Conservation (phyloP, 2,888 invertebrate species). For the Trichogramma dendrolimi region DNA sequence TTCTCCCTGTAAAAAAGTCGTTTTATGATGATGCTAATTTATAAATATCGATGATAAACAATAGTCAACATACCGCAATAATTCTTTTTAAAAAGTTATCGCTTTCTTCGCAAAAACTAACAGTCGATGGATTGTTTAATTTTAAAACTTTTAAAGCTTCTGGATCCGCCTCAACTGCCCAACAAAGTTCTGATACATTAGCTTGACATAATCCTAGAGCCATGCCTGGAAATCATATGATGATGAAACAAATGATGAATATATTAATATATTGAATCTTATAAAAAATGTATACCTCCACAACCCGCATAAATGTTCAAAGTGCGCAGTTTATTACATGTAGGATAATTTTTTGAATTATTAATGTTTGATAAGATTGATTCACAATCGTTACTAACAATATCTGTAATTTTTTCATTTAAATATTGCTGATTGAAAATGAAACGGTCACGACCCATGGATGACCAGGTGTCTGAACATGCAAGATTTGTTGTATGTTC, state of each 20-base stretch:
- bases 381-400: not conserved
- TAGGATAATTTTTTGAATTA: slow-evolving; percentile 44
- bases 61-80: slow-evolving; percentile 55
- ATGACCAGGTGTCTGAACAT: slow-evolving; percentile 55
- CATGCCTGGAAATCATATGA: slow-evolving; percentile 54
- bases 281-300: slow-evolving; percentile 57
- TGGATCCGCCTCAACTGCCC: slow-evolving; percentile 78
- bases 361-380: slow-evolving; percentile 50
- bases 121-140: slow-evolving; percentile 68
- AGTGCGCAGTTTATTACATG: slow-evolving; percentile 58
- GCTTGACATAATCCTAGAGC: slow-evolving; percentile 70
- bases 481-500: slow-evolving; percentile 61
- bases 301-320: slow-evolving; percentile 84
- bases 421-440: slow-evolving; percentile 68
- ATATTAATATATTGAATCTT: not conserved
- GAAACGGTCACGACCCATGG: slow-evolving; percentile 64
- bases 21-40: not conserved
- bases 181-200: slow-evolving; percentile 65
- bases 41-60: not conserved
- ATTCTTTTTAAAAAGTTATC: slow-evolving; percentile 66
- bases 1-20: slow-evolving; percentile 47
- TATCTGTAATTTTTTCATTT: slow-evolving; percentile 53
- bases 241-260: not conserved
- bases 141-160: slow-evolving; percentile 75
- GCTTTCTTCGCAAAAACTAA: slow-evolving; percentile 76